phyloP scores from a whole-genome alignment of 2,113 vertebrate genomes.

The Rhea americana region DNA sequence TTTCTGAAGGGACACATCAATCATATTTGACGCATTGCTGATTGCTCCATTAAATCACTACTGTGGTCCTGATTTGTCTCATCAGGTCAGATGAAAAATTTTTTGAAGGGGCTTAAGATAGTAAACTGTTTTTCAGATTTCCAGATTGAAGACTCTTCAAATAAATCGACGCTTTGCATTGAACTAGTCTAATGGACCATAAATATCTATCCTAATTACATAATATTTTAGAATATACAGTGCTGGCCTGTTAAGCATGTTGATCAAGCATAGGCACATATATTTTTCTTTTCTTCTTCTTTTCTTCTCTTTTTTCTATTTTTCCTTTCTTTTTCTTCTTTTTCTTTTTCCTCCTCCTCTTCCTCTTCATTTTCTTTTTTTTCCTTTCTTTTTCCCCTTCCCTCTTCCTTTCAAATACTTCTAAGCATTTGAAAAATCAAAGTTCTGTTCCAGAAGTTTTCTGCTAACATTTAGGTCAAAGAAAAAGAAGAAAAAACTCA shows the following conservation, averaged over 20 bases:
- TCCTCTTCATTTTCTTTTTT: too few relatives aligned
- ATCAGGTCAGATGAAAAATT: constrained; percentile 56
- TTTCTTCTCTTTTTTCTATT: fast-evolving
- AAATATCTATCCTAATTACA: constrained; percentile 28
- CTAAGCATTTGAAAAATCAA: not conserved
- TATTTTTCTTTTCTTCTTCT: not conserved
- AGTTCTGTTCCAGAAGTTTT: not conserved
- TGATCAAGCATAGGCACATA: not conserved
- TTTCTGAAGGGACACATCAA: constrained; percentile 71
- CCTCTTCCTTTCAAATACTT: not conserved
- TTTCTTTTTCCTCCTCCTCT: too few relatives aligned
- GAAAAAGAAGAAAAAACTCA: not conserved
- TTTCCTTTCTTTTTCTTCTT: fast-evolving
- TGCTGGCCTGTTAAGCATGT: not conserved
- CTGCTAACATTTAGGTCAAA: not conserved
- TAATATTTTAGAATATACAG: not conserved
- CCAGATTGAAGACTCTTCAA: constrained; percentile 60
- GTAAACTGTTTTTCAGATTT: constrained; percentile 65
- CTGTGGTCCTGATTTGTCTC: constrained; percentile 72
- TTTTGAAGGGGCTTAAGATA: constrained; percentile 19
- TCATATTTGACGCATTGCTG: constrained; percentile 77
- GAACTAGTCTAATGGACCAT: constrained; percentile 58
- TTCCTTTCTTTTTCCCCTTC: too few relatives aligned
- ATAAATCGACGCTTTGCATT: constrained; percentile 64
- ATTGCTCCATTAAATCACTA: constrained; percentile 81